A percentile compares a stretch with the other conserved stretches of the same genome.
Evolutionary conservation across 37 sponge, comb jelly and placozoan species (phyloP).

Genomic region (Agelas oroides): DNA sequence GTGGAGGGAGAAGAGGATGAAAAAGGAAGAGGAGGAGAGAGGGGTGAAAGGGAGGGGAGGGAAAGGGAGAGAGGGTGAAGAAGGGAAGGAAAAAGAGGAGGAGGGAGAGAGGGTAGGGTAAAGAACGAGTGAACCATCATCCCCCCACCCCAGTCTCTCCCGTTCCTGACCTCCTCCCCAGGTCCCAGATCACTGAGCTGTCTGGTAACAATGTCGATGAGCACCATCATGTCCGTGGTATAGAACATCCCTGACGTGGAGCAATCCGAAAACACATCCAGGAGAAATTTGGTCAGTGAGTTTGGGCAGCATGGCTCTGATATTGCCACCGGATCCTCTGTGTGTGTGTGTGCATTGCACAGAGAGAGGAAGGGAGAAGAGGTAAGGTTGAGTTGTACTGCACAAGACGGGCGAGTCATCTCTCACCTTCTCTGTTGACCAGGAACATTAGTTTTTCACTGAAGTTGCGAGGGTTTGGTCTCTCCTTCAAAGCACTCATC

Average conservation of each 20-base stretch:
- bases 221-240: conserved; percentile 83
- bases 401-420: neutral
- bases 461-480: conserved; percentile 57
- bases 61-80: neutral
- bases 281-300: conserved; percentile 78
- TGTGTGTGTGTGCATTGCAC: no score
- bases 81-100: neutral
- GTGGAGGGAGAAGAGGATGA: neutral
- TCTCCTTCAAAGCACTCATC: conserved; percentile 65
- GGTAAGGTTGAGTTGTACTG: no score
- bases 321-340: conserved; percentile 89
- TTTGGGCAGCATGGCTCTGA: conserved; percentile 69
- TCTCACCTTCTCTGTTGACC: conserved; percentile 84
- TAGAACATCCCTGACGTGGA: conserved; percentile 78
- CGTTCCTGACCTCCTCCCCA: conserved; percentile 75
- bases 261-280: conserved; percentile 71
- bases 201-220: conserved; percentile 82
- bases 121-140: no score
- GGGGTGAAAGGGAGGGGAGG: no score
- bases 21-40: no score
- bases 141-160: no score
- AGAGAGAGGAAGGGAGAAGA: no score
- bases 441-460: conserved; percentile 89
- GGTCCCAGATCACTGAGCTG: conserved; percentile 75
- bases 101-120: no score